These are phyloP conservation scores for Micoletzkya japonica DNA, from an alignment of 2,888 invertebrate species.

Conservation along the genomic window DNA sequence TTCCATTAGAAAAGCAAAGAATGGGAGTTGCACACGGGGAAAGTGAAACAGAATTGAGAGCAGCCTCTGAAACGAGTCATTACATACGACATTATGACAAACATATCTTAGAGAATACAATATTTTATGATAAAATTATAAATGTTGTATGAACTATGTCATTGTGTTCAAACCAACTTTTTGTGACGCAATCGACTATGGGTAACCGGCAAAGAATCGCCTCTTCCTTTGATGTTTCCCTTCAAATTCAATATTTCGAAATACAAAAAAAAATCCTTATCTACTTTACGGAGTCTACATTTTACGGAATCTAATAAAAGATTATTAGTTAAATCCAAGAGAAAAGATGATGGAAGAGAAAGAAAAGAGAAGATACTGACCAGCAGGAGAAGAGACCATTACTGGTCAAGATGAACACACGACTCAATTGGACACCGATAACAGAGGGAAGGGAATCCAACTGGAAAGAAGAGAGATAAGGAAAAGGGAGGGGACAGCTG, in stretches of 20 bases:
- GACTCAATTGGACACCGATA: conserved; percentile 7
- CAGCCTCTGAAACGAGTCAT: conserved; percentile 5
- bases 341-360: too few relatives aligned
- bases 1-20: conserved; percentile 22
- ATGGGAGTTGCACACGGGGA: conserved; percentile 12
- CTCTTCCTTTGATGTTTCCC: background rate
- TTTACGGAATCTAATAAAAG: too few relatives aligned
- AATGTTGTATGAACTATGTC: background rate
- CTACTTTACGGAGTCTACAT: too few relatives aligned
- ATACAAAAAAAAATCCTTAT: too few relatives aligned
- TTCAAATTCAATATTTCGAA: conserved; percentile 2
- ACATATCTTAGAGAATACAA: too few relatives aligned
- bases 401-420: background rate
- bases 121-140: too few relatives aligned
- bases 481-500: too few relatives aligned
- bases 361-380: background rate
- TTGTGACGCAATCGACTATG: conserved; percentile 9
- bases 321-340: too few relatives aligned
- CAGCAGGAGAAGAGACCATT: conserved; percentile 22
- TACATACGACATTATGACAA: too few relatives aligned
- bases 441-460: conserved; percentile 21
- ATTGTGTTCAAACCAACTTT: background rate
- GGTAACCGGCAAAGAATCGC: conserved; percentile 4
- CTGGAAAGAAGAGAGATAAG: background rate
- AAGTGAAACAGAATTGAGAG: conserved; percentile 16